Evolutionary conservation across 2,888 invertebrate species (phyloP).

Genomic region (Acanthacorydalis orientalis): DNA sequence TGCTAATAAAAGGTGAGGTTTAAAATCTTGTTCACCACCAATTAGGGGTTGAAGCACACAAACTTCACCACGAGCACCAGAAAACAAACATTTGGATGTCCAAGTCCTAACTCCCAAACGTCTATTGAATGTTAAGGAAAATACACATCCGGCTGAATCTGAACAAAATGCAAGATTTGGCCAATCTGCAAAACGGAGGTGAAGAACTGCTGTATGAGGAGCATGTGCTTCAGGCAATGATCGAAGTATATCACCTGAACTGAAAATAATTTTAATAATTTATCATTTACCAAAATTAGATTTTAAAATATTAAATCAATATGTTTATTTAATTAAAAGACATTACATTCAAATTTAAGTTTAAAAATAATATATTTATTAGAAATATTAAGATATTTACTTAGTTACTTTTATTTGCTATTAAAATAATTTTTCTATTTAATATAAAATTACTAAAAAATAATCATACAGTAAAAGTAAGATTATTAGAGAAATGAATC

Average conservation of each 20-base stretch:
- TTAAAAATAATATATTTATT: no score
- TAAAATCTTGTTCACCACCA: constrained; percentile 42
- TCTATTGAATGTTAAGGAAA: constrained; percentile 78
- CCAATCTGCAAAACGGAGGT: constrained; percentile 48
- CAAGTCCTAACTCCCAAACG: constrained; percentile 77
- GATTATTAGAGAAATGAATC: no score
- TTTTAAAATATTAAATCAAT: no score
- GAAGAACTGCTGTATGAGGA: constrained; percentile 65
- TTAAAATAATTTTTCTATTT: no score
- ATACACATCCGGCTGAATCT: constrained; percentile 70
- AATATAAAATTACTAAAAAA: no score
- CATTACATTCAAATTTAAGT: no score
- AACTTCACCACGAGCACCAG: constrained; percentile 93
- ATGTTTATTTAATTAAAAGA: no score
- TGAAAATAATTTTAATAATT: constrained; percentile 18
- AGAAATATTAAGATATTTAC: no score
- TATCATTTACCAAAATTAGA: no score
- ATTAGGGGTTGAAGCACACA: constrained; percentile 53
- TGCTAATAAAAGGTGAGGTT: constrained; percentile 66
- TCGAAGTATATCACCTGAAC: constrained; percentile 56
- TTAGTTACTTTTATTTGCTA: no score
- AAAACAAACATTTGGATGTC: constrained; percentile 86
- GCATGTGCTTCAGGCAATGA: constrained; percentile 67
- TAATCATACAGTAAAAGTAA: no score
- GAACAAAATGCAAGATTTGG: constrained; percentile 62